These are phyloP conservation scores for Cryptotis parvus DNA, from an alignment of 2,113 vertebrate genomes.

Conservation along the genomic window DNA sequence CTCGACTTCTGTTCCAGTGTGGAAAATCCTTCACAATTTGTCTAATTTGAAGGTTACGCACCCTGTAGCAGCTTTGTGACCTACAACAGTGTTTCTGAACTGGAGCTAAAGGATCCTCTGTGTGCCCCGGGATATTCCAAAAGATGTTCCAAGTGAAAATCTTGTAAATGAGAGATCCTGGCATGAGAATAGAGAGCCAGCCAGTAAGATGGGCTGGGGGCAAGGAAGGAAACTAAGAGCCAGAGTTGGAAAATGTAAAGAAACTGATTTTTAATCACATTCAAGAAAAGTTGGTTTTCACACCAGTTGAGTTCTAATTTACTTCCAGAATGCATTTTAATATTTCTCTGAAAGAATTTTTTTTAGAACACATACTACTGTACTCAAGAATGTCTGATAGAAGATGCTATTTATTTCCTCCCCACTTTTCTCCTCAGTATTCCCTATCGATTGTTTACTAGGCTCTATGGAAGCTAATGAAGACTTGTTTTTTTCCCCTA, in stretches of 20 bases:
- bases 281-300: not conserved
- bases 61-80: not conserved
- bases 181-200: too few species aligned
- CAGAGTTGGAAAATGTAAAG: too few species aligned
- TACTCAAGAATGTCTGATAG: not conserved
- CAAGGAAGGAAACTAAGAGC: too few species aligned
- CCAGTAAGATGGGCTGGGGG: too few species aligned
- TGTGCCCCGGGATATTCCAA: too few species aligned
- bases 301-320: not conserved
- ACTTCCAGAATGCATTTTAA: not conserved
- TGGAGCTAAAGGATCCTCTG: too few species aligned
- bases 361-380: not conserved
- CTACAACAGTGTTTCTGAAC: not conserved
- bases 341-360: not conserved
- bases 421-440: not conserved
- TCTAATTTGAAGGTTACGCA: not conserved
- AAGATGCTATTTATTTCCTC: not conserved
- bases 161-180: too few species aligned
- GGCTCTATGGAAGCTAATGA: not conserved
- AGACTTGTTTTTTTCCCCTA: too few species aligned
- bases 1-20: not conserved
- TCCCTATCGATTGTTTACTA: not conserved
- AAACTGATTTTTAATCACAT: not conserved
- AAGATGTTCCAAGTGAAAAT: too few species aligned
- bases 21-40: not conserved